Evolutionary conservation across 2,888 invertebrate species (phyloP), one percentile per base, ranked within the genome.

Genomic region (Agrenia bidenticulata): DNA sequence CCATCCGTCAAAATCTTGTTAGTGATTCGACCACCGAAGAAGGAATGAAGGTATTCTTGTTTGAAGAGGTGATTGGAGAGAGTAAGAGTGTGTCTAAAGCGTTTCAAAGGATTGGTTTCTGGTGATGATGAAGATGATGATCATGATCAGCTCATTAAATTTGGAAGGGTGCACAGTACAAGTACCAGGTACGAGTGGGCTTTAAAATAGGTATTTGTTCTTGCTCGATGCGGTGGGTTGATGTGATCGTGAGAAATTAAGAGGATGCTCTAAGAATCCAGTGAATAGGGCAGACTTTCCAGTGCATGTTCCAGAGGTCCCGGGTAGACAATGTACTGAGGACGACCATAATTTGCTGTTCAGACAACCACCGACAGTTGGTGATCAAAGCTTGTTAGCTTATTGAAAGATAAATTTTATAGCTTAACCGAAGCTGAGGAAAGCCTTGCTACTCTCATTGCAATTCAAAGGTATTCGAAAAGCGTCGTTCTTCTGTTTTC

Each of bases 221-320:
- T 7, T 32, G 21, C 21, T 37, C 56, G 56, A 39, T 57, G 41
- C 56, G 39, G 56, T 57, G 56, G 56, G 56, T 23, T 39, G 32
- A 57, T 39, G 56, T 57, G 56, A 57, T 57, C 56, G 56, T 57
- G 56, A 57, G 56, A 57, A 57, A 57, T 57, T 57, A 57, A 24
- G 55, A 26, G 32, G 32, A 32, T n/a, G 9, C 15, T 55, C 27
- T 55, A 7, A 55, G n/a, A 32, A 4, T 45, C 5, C 45, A n/a
- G 19, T 17, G 45, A n/a, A 45, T 19, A 17, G 45, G 19, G 45
- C 15, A 5, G 5, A 45, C 2, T 45, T 45, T 39, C 5, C 11
- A 11, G 32, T 45, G 9, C 15, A 15, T 45, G 5, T 45, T 45
- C 45, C 15, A 9, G n/a, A 32, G 32, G 32, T 32, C 45, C 45